Evolutionary conservation across 2,113 vertebrate species (phyloP).

Genomic region (Piaya cayana): DNA sequence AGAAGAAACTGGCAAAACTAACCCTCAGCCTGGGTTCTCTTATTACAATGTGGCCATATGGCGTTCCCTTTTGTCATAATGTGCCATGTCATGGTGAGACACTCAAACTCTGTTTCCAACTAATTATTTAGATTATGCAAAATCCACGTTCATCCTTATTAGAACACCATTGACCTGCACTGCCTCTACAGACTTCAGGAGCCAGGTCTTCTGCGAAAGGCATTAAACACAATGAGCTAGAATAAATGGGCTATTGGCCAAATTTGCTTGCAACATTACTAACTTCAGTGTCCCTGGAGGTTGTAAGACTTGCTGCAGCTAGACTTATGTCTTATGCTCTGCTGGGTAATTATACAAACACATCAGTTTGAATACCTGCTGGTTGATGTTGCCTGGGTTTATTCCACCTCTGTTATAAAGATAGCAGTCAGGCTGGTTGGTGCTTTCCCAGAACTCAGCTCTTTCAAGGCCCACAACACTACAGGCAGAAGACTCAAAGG

Average conservation of each 20-base stretch:
- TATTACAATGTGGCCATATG: rapidly evolving
- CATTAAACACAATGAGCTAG: neutral
- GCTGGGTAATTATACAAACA: neutral
- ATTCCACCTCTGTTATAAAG: neutral
- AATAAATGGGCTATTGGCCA: neutral
- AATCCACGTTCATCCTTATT: neutral
- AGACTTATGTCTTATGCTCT: neutral
- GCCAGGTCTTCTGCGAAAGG: neutral
- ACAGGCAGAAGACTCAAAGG: neutral
- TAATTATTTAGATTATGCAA: neutral
- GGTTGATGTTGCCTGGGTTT: neutral
- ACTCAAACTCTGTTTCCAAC: neutral
- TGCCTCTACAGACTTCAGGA: neutral
- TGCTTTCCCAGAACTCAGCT: neutral
- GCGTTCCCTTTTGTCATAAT: rapidly evolving
- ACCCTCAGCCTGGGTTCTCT: rapidly evolving
- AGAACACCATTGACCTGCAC: neutral
- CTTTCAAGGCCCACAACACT: neutral
- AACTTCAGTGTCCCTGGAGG: neutral
- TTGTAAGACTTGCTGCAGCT: neutral
- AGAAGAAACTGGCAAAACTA: neutral
- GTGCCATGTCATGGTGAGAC: rapidly evolving
- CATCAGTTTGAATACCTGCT: neutral
- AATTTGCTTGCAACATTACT: neutral
- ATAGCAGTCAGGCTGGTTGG: neutral